These are phyloP conservation scores for Porites cylindrica DNA, from an alignment of 92 coral and sea anemone species.

Conservation along the genomic window DNA sequence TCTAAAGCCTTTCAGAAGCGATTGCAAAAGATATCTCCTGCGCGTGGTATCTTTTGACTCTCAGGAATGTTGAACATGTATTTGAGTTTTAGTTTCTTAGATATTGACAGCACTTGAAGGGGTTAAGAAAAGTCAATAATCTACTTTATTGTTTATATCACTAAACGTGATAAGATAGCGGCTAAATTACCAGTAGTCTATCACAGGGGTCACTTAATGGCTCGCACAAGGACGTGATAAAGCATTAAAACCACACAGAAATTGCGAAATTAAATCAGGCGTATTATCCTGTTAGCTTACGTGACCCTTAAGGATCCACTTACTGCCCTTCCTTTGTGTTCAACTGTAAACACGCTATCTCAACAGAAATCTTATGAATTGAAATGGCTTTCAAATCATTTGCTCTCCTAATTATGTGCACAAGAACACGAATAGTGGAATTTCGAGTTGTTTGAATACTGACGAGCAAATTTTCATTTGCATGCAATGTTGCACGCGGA, in stretches of 20 bases:
- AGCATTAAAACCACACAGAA: no score
- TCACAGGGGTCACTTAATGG: neutral
- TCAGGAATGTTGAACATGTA: neutral
- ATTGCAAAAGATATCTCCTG: neutral
- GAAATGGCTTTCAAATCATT: constrained; percentile 10
- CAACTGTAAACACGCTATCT: neutral
- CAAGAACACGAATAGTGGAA: neutral
- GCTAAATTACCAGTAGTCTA: neutral
- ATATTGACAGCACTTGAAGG: neutral
- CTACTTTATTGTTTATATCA: neutral
- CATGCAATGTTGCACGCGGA: constrained; percentile 12
- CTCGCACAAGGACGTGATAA: neutral
- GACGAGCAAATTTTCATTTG: no score
- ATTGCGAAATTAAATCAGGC: neutral
- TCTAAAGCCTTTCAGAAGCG: no score
- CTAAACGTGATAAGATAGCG: constrained; percentile 9
- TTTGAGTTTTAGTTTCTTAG: neutral
- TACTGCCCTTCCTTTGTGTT: constrained; percentile 1
- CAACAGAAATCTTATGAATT: constrained; percentile 21
- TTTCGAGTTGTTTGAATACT: neutral
- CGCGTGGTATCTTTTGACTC: neutral
- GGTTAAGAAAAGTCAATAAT: constrained; percentile 9
- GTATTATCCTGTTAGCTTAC: no score
- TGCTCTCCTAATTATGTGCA: neutral
- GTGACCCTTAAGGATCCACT: no score